phyloP scores from a whole-genome alignment of 2,888 invertebrate genomes.

The Stegophylla sp. region DNA sequence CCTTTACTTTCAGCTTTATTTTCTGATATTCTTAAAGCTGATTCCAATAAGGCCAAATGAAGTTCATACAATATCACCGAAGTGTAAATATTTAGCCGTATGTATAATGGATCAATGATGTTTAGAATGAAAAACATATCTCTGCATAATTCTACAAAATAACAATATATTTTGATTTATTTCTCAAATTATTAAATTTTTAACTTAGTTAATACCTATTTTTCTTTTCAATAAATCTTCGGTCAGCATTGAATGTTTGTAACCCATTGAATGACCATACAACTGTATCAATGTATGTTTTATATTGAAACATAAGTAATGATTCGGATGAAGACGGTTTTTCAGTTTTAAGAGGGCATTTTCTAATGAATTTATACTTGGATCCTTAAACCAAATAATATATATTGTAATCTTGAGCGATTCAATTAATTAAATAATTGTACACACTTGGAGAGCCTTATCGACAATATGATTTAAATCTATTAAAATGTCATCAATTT shows the following conservation, averaged over 20 bases:
- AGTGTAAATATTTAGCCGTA: conserved; percentile 74
- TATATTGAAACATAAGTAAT: conserved; percentile 82
- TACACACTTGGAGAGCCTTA: conserved; percentile 64
- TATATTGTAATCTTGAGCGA: not conserved
- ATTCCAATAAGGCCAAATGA: conserved; percentile 63
- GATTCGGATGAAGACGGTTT: conserved; percentile 81
- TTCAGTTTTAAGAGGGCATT: conserved; percentile 74
- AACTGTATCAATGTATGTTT: conserved; percentile 83
- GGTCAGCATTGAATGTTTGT: conserved; percentile 68
- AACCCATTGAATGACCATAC: conserved; percentile 75
- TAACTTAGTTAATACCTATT: conserved; percentile 65
- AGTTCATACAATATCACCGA: conserved; percentile 80
- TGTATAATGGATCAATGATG: conserved; percentile 64
- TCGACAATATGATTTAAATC: conserved; percentile 82
- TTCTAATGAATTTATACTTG: conserved; percentile 67
- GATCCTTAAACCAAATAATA: conserved; percentile 56
- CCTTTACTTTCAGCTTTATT: conserved; percentile 47
- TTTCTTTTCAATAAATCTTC: conserved; percentile 73
- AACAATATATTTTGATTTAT: not conserved
- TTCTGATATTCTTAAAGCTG: conserved; percentile 35
- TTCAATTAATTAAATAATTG: not conserved
- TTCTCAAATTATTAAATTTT: not conserved
- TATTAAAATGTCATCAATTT: conserved; percentile 73
- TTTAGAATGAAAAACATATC: conserved; percentile 64
- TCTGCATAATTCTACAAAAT: conserved; percentile 64